Evolutionary conservation across 2,888 invertebrate species (phyloP), one percentile per base, ranked within the genome.

Genomic region (Caenorhabditis becei): DNA sequence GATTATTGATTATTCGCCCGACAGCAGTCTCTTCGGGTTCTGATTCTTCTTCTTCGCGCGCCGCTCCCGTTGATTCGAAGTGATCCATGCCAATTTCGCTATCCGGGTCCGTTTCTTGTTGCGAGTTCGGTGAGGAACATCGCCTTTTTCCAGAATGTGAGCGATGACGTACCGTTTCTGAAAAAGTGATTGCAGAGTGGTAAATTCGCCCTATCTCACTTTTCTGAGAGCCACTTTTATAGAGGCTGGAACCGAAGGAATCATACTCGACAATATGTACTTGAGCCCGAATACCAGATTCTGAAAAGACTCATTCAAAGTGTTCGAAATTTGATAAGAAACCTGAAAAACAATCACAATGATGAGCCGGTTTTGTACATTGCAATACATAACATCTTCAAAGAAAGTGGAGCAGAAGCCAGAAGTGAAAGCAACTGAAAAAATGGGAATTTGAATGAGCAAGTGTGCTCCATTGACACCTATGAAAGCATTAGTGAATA

Each of bases 401-500:
- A 86, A 84, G 54, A 86, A 85, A 7, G 79, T 82, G 10, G 67
- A 63, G 75, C 86, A 92, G 91, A 92, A 71, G 51, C 83, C 85
- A 1, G 86, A 87, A n/a, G 87, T 88, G 67, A 87, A 88, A 2
- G 87, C 84, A 1, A 88, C 87, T 87, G 63, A 75, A 84, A 77
- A n/a, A n/a, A n/a, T n/a, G 20, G 18, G n/a, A 20, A 58, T 35
- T 35, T 56, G 16, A 26, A 24, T 5, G 35, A 35, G 10, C 35
- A 35, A 65, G 70, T 28, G 28, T 41, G 23, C 3, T 23, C 1
- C 5, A 8, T 49, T 7, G 5, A 10, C 16, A 86, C 87, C 92
- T 16, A 93, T 91, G 86, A 92, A 92, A 10, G 92, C 92, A 87
- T 93, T 93, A 53, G 91, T 92, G 32, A 92, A 89, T 3, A 93